phyloP scores from a whole-genome alignment of 2,113 vertebrate genomes.

The Platichthys stellatus region DNA sequence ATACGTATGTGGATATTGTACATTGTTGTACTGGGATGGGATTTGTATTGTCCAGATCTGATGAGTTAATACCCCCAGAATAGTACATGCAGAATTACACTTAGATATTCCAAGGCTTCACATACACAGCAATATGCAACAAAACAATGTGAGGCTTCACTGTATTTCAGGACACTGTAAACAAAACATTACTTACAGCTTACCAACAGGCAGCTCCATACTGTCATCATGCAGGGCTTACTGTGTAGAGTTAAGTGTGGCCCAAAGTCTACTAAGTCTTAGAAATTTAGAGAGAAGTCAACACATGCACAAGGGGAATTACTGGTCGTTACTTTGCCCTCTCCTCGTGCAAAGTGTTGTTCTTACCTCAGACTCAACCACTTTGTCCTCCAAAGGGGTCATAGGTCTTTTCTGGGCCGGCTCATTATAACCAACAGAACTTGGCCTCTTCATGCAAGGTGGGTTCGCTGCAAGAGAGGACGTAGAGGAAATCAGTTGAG shows the following conservation, averaged over 20 bases:
- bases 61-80: slow-evolving; percentile 31
- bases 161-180: not conserved
- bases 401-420: slow-evolving; percentile 74
- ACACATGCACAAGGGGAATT: not conserved
- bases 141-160: not conserved
- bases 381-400: slow-evolving; percentile 67
- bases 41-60: slow-evolving; percentile 47
- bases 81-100: slow-evolving; percentile 38
- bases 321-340: not conserved
- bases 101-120: slow-evolving; percentile 19
- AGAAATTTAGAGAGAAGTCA: not conserved
- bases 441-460: slow-evolving; percentile 83
- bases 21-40: slow-evolving; percentile 42
- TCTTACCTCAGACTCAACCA: slow-evolving; percentile 73
- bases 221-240: slow-evolving; percentile 21
- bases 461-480: slow-evolving; percentile 78
- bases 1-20: slow-evolving; percentile 29
- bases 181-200: not conserved
- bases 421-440: slow-evolving; percentile 64
- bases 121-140: not conserved
- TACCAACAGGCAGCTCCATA: slow-evolving; percentile 23
- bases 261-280: not conserved
- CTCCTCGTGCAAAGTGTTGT: slow-evolving; percentile 3
- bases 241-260: not conserved
- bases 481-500: slow-evolving; percentile 5